phyloP scores from a whole-genome alignment of 2,888 invertebrate species.

The Merodon equestris region DNA sequence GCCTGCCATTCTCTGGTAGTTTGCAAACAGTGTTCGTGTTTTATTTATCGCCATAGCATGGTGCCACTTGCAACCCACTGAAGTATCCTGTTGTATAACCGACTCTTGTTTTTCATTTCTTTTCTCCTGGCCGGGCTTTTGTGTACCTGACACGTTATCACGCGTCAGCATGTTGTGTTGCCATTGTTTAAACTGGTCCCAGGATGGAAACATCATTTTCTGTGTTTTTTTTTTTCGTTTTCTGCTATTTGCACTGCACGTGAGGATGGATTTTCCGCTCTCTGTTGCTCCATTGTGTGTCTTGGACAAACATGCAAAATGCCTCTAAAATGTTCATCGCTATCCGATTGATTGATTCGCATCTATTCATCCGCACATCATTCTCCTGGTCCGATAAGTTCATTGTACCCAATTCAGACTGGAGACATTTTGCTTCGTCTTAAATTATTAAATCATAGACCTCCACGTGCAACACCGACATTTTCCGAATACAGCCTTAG shows the following conservation, averaged over 20 bases:
- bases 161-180: slow-evolving; percentile 44
- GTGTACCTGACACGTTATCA: slow-evolving; percentile 63
- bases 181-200: slow-evolving; percentile 34
- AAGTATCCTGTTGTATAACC: slow-evolving; percentile 9
- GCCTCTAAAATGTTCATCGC: slow-evolving; percentile 18
- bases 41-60: slow-evolving; percentile 12
- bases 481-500: slow-evolving; percentile 10
- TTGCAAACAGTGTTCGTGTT: too few species aligned
- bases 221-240: not conserved
- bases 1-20: not conserved
- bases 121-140: slow-evolving; percentile 34
- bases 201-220: slow-evolving; percentile 9
- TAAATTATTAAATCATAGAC: slow-evolving; percentile 1
- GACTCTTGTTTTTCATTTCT: slow-evolving; percentile 19
- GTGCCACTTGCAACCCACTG: slow-evolving; percentile 43
- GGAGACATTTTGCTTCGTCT: too few species aligned
- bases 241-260: not conserved
- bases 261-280: slow-evolving; percentile 16
- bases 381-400: not conserved
- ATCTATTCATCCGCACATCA: not conserved
- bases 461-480: slow-evolving; percentile 11
- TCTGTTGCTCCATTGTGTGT: slow-evolving; percentile 15
- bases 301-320: slow-evolving; percentile 1
- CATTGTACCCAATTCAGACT: slow-evolving; percentile 9
- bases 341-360: slow-evolving; percentile 35